A percentile compares a stretch with the other conserved stretches of the same genome.
Conservation (phyloP, 2,797 vertebrate genomes). For the Paedocypris micromegethes region DNA sequence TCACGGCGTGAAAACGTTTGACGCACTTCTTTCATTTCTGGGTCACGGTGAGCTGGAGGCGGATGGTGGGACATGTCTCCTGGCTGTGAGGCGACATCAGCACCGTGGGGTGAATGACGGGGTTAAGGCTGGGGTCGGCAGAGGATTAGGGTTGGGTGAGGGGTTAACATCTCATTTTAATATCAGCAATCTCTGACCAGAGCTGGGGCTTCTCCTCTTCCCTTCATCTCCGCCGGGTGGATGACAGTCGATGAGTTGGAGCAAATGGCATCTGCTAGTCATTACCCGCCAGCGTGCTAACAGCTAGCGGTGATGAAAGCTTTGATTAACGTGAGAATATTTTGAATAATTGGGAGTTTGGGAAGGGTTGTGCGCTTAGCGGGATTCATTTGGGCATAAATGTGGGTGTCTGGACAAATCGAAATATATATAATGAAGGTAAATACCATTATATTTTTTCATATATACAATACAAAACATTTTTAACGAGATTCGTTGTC, state of each 20-base stretch:
- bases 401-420: no score
- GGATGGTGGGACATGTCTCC: neutral
- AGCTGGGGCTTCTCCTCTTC: neutral
- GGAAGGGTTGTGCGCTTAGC: no score
- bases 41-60: no score
- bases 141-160: neutral
- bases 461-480: no score
- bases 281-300: neutral
- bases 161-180: conserved; percentile 1
- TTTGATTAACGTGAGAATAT: neutral
- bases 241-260: neutral
- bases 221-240: neutral
- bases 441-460: no score
- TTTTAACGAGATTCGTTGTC: no score
- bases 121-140: conserved; percentile 9
- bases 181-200: neutral
- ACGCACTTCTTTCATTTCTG: no score
- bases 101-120: conserved; percentile 3
- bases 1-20: no score
- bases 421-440: no score
- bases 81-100: no score
- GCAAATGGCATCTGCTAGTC: neutral
- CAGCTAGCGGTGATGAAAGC: neutral
- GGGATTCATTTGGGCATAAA: no score
- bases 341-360: neutral